Evolutionary conservation across 2,797 vertebrate species (phyloP), one percentile per base, ranked within the genome.

Genomic region (Cuniculus paca): DNA sequence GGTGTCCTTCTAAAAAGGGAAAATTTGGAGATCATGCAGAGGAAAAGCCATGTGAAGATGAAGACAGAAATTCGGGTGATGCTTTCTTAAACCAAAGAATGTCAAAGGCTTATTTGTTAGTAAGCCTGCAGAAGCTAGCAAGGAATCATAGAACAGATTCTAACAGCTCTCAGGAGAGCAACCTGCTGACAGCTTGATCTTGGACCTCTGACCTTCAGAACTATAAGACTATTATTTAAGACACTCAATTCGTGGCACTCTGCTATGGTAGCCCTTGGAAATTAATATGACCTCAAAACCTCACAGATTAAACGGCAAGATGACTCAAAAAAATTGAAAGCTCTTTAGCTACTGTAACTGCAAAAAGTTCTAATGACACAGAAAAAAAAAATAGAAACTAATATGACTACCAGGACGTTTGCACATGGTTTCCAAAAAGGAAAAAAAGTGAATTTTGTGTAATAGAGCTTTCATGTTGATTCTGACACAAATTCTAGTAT

Each of bases 401-500:
- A 5, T 4, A 26, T 78, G 60, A 91, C 24, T 89, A 58, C 45
- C 6, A 91, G 80, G 48, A 84, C 14, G 81, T 26, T 14, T 58
- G 11, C 28, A 22, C 78, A 75, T 78, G 52, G 52, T 77, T 83
- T 80, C 88, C 50, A 94, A 90, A 94, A 94, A 48, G n/a, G 8
- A 61, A 89, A 91, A 91, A 95, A 89, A n/a, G 34, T 87, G 28
- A 42, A 89, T 58, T 96, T 90, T 93, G 24, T 74, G 78, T 81
- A 87, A 82, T 20, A 96, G 42, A 81, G 34, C 19, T 60, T 94
- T 77, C 63, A 94, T 78, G 42, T 90, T 91, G 52, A 95, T 77
- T 81, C 60, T 87, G 68, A 95, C 82, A 13, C 45, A 93, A 91
- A 95, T 93, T 95, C 60, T 87, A 82, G 34, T 95, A 74, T 68